Conservation (phyloP, 2,888 invertebrate species). For the Hyposoter didymator region DNA sequence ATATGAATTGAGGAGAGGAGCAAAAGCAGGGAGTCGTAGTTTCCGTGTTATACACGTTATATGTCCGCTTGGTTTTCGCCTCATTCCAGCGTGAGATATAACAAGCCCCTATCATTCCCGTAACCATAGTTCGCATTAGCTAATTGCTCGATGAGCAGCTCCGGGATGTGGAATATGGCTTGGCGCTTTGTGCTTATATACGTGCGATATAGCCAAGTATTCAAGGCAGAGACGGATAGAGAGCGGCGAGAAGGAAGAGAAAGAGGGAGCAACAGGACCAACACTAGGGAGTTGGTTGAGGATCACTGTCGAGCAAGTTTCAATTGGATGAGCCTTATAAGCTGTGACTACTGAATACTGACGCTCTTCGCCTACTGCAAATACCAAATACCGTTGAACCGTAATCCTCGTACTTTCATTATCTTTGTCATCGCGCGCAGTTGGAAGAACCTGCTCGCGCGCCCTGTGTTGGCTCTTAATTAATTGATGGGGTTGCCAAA, state of each 20-base stretch:
- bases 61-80: constrained; percentile 54
- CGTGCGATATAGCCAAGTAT: constrained; percentile 39
- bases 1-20: constrained; percentile 44
- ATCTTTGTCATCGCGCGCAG: constrained; percentile 48
- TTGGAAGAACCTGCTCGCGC: constrained; percentile 23
- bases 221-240: constrained; percentile 13
- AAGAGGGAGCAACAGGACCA: neutral
- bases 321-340: constrained; percentile 68
- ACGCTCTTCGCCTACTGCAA: constrained; percentile 46
- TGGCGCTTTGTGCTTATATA: constrained; percentile 35
- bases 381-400: constrained; percentile 44
- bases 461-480: constrained; percentile 60
- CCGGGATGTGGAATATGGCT: constrained; percentile 48
- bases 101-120: constrained; percentile 50
- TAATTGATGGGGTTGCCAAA: constrained; percentile 68
- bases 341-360: constrained; percentile 48
- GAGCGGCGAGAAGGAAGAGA: neutral
- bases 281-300: constrained; percentile 60
- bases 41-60: constrained; percentile 39
- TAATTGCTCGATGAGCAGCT: constrained; percentile 70
- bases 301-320: constrained; percentile 68
- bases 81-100: constrained; percentile 29
- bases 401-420: constrained; percentile 17
- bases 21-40: constrained; percentile 46
- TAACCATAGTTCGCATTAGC: constrained; percentile 69